Base-by-base conservation (phyloP, 92 coral and sea anemone species). In the Phenganax subtilis region DNA sequence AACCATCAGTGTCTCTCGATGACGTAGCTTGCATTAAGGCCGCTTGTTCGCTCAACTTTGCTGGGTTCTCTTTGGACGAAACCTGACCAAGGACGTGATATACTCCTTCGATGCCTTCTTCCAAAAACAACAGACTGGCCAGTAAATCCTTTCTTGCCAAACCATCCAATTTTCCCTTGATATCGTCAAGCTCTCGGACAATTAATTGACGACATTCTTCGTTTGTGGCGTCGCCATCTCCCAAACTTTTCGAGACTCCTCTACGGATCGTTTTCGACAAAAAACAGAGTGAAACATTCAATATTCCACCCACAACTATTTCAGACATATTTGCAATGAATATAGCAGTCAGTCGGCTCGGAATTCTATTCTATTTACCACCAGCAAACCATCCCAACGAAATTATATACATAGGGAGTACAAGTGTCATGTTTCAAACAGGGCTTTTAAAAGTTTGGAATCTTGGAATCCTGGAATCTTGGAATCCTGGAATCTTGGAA, bases 71-170 rank as follows among this genome's bases (percentile, higher is more conserved):
- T 15, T 17, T 6, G 0, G 15, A 61, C 3, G 6, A 15, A 14
- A 12, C n/a, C 20, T 14, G 28, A 6, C 5, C 25, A 6, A 61
- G 67, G 15, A 7, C 67, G 25, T 61, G 67, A 17, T 61, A 61
- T 61, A 61, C 0, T 14, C 67, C 67, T 7, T 61, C 67, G 67
- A 61, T 17, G 8, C 67, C 67, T 61, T 61, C 67, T 61, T 61
- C 8, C 25, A 61, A 25, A 61, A 61, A 61, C 8, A 17, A 61
- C n/a, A 61, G 67, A 28, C 67, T 61, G 25, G 27, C 25, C 20
- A 61, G 28, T 61, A 61, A 61, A 61, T 61, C 67, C 0, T 61
- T 61, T 61, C 67, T 61, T 14, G 67, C 67, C 67, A 61, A 61
- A 61, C 67, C 67, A 61, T 61, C 67, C 67, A 61, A 17, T 28